A percentile compares a stretch with the other conserved stretches of the same genome.
Evolutionary conservation across 2,113 vertebrate species (phyloP).

Genomic region (Xenopus borealis): DNA sequence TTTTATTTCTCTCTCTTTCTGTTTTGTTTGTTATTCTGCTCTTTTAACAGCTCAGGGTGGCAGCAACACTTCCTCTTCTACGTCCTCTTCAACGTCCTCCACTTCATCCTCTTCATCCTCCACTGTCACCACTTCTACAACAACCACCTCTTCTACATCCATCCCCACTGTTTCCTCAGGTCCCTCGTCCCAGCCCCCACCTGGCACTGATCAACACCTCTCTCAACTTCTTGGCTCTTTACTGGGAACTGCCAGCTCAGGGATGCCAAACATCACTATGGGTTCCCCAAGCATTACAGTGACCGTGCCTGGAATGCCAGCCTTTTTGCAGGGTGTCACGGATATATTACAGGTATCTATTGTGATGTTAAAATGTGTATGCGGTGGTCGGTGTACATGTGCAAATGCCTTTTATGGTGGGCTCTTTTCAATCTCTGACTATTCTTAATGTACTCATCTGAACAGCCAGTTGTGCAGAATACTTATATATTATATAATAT

Average conservation of each 20-base stretch:
- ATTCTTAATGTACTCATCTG: too few relatives aligned
- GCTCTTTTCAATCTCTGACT: too few relatives aligned
- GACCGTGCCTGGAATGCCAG: conserved; percentile 78
- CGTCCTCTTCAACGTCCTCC: conserved; percentile 29
- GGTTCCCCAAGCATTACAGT: conserved; percentile 78
- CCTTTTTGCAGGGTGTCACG: conserved; percentile 82
- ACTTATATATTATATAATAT: too few relatives aligned
- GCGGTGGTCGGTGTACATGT: neutral
- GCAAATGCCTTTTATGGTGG: too few relatives aligned
- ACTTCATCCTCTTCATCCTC: conserved; percentile 53
- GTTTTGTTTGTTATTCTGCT: neutral
- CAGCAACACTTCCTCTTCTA: conserved; percentile 44
- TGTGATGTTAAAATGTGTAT: conserved; percentile 7
- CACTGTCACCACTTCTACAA: conserved; percentile 62
- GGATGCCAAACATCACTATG: conserved; percentile 51
- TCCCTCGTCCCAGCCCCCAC: conserved; percentile 52
- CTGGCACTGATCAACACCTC: conserved; percentile 70
- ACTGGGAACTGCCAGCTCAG: conserved; percentile 58
- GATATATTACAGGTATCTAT: conserved; percentile 80
- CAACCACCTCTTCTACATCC: conserved; percentile 65
- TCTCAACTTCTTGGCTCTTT: conserved; percentile 75
- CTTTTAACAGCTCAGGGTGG: conserved; percentile 29
- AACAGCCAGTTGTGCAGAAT: too few relatives aligned
- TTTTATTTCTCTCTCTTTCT: too few relatives aligned
- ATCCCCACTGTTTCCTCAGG: conserved; percentile 49